These are phyloP conservation scores for Serilophus lunatus DNA, from an alignment of 2,113 vertebrate genomes.

Conservation along the genomic window DNA sequence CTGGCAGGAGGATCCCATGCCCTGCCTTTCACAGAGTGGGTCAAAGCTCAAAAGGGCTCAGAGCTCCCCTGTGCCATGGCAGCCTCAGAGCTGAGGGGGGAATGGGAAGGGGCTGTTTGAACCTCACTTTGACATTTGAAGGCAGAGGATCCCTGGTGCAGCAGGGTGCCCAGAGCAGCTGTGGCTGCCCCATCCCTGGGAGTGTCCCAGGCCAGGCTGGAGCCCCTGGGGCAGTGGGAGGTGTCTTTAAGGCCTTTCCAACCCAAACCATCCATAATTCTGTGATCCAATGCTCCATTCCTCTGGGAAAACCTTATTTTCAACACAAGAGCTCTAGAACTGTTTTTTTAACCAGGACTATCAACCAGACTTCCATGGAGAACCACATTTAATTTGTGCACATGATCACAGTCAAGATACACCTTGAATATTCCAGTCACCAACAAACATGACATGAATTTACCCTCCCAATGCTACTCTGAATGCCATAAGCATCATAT, in stretches of 20 bases:
- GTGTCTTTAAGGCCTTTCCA: neutral
- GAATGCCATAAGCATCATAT: neutral
- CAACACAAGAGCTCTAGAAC: neutral
- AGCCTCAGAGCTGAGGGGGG: neutral
- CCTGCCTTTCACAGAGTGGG: too few relatives aligned
- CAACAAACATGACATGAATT: neutral
- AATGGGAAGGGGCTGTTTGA: neutral
- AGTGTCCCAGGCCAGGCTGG: neutral
- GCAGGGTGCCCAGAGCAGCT: neutral
- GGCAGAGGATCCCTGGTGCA: neutral
- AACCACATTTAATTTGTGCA: neutral
- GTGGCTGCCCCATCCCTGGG: neutral
- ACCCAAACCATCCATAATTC: neutral
- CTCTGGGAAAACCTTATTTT: neutral
- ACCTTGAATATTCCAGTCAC: neutral
- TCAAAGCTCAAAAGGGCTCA: too few relatives aligned
- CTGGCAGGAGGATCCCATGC: neutral
- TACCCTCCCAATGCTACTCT: neutral
- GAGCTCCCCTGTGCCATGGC: neutral
- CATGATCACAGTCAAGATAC: too few relatives aligned
- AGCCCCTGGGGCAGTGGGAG: neutral
- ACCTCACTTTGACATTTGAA: neutral
- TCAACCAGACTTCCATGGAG: neutral
- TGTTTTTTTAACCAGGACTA: neutral
- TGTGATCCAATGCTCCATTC: neutral